These are phyloP conservation scores for Tapera naevia DNA, from an alignment of 2,797 vertebrate genomes.

Conservation along the genomic window DNA sequence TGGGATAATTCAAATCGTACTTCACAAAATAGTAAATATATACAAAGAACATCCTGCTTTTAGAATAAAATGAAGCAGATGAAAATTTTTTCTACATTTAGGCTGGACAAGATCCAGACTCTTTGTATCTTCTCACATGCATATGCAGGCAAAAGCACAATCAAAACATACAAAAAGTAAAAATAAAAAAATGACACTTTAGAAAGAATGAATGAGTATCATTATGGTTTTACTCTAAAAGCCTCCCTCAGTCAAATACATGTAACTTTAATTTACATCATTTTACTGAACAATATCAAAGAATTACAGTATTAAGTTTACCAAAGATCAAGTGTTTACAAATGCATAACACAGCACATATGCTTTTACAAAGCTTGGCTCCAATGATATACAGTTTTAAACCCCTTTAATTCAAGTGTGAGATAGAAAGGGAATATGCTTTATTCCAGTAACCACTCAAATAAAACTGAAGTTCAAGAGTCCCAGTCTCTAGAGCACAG, in stretches of 20 bases:
- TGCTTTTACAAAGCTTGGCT: background rate
- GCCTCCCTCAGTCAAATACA: background rate
- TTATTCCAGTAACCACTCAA: background rate
- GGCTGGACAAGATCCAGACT: constrained; percentile 15
- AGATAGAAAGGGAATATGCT: background rate
- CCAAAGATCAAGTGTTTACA: background rate
- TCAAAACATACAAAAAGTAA: background rate
- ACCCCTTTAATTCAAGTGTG: background rate
- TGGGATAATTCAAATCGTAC: constrained; percentile 51
- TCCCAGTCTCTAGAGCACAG: background rate
- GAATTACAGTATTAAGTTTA: background rate
- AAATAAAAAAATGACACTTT: background rate
- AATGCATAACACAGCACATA: background rate
- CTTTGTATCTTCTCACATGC: background rate
- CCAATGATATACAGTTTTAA: background rate
- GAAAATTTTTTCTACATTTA: constrained; percentile 19
- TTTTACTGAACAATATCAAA: background rate
- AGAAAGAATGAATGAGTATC: background rate
- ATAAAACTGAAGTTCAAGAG: background rate
- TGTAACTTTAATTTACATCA: background rate
- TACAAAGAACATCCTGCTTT: constrained; percentile 60
- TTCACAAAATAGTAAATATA: constrained; percentile 59
- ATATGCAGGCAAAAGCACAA: background rate
- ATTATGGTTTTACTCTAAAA: background rate
- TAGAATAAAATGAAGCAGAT: constrained; percentile 32